These are phyloP conservation scores for Myocastor coypus DNA, from an alignment of 2,113 vertebrate genomes.

Conservation along the genomic window DNA sequence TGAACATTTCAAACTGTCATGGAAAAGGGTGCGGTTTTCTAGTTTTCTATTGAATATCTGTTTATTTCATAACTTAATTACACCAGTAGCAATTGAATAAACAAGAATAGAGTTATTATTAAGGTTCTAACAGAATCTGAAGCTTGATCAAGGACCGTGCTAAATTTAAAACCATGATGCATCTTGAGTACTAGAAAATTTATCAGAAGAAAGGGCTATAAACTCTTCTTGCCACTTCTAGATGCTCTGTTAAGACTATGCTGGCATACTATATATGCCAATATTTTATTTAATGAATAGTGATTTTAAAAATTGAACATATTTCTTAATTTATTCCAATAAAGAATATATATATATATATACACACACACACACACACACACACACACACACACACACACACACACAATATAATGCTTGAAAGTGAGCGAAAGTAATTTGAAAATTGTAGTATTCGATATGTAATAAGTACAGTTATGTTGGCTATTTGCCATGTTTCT, in stretches of 20 bases:
- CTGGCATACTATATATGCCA: background rate
- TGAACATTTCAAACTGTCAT: background rate
- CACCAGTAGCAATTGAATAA: background rate
- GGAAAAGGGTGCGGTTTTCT: background rate
- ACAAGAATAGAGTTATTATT: background rate
- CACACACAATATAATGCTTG: too few relatives aligned
- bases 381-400: too few relatives aligned
- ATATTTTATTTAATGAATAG: background rate
- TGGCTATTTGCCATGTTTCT: background rate
- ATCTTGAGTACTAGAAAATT: background rate
- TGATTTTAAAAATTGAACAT: constrained; percentile 17
- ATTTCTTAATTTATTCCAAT: background rate
- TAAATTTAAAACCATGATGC: background rate
- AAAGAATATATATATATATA: background rate
- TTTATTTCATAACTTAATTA: background rate
- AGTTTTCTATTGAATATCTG: background rate
- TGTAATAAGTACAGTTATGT: background rate
- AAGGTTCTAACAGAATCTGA: background rate
- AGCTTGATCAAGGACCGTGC: background rate
- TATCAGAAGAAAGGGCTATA: background rate
- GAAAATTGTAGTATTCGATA: constrained; percentile 27
- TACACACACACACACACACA: too few relatives aligned
- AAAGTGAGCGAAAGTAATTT: background rate
- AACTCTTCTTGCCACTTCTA: background rate
- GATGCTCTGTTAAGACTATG: background rate